phyloP scores from a whole-genome alignment of 35 echinoderm and acorn worm genomes.

The Acanthaster planci region DNA sequence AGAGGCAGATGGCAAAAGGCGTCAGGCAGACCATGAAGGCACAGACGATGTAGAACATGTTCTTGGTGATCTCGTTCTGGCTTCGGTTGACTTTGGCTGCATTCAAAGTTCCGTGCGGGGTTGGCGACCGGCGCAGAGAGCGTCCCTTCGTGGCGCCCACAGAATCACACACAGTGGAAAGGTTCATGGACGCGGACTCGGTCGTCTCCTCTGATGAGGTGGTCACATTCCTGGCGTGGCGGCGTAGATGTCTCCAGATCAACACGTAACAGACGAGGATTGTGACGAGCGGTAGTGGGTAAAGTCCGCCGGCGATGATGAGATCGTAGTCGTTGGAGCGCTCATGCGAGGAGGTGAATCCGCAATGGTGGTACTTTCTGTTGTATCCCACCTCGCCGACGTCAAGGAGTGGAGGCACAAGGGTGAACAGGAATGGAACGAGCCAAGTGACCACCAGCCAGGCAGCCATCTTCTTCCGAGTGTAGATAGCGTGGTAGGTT shows the following conservation, averaged over 20 bases:
- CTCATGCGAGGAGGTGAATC: constrained; percentile 51
- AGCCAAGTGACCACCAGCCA: constrained; percentile 59
- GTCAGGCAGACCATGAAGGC: constrained; percentile 64
- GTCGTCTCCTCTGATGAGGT: background rate
- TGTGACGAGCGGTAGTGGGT: constrained; percentile 60
- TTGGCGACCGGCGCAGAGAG: background rate
- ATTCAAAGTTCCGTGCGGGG: background rate
- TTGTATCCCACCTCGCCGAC: constrained; percentile 29
- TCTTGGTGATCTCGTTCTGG: constrained; percentile 73
- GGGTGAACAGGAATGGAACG: constrained; percentile 45
- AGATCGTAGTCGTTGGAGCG: constrained; percentile 61
- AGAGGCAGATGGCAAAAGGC: constrained; percentile 57
- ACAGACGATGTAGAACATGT: constrained; percentile 67
- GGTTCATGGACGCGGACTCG: background rate
- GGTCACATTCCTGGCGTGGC: constrained; percentile 40
- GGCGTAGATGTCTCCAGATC: constrained; percentile 48
- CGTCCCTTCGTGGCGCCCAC: background rate
- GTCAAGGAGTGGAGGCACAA: constrained; percentile 52
- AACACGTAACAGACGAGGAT: constrained; percentile 63
- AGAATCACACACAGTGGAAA: background rate
- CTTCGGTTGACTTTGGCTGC: background rate
- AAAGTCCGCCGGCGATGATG: constrained; percentile 52
- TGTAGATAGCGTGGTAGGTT: constrained; percentile 50
- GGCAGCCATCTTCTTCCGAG: constrained; percentile 38
- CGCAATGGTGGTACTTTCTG: constrained; percentile 60